Evolutionary conservation across 2,113 vertebrate genomes (phyloP).

Genomic region (Girardinichthys multiradiatus): DNA sequence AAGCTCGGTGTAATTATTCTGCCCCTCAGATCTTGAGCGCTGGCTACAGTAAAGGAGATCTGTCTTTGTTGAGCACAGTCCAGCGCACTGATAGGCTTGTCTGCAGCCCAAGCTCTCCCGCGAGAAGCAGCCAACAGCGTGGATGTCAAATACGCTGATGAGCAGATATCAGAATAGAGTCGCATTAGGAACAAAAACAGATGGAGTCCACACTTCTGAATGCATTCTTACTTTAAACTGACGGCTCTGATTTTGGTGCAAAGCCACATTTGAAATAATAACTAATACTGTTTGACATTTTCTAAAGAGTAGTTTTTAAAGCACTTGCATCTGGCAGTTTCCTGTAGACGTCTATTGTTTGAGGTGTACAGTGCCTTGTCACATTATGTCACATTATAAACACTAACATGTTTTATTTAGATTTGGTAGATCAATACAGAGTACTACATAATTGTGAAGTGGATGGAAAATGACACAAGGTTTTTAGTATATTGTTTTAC

Average conservation of each 20-base stretch:
- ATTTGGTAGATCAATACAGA: too few species aligned
- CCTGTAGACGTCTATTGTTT: not conserved
- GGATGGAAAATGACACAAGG: too few species aligned
- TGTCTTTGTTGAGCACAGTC: constrained; percentile 56
- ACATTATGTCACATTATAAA: not conserved
- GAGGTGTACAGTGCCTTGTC: not conserved
- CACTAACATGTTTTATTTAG: not conserved
- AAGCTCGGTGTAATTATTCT: constrained; percentile 55
- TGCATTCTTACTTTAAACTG: not conserved
- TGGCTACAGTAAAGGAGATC: constrained; percentile 48
- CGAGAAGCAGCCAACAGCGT: constrained; percentile 33
- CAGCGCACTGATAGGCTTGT: constrained; percentile 41
- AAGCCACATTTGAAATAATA: not conserved
- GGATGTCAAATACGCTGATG: constrained; percentile 59
- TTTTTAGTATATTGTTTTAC: too few species aligned
- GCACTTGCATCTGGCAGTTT: not conserved
- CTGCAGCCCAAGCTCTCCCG: constrained; percentile 48
- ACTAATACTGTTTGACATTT: not conserved
- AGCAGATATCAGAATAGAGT: constrained; percentile 14
- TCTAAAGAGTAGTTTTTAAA: not conserved
- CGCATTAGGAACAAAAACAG: not conserved
- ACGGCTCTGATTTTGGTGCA: not conserved
- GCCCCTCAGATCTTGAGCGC: constrained; percentile 43
- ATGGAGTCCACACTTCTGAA: not conserved
- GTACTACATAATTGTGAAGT: too few species aligned